phyloP scores from a whole-genome alignment of 2,113 vertebrate genomes.

The Empidonax traillii region DNA sequence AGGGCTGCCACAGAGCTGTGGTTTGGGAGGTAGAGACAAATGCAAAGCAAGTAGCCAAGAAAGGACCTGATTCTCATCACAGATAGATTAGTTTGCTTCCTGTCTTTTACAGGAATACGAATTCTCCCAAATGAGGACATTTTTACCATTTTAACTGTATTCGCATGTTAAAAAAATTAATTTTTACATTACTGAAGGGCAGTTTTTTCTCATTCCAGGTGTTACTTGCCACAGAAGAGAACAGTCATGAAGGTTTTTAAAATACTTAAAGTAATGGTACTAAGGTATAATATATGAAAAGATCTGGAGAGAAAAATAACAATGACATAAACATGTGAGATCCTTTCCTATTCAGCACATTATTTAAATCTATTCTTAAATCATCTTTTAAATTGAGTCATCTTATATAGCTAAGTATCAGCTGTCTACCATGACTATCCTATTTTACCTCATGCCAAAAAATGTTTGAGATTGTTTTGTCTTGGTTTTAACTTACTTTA shows the following conservation, averaged over 20 bases:
- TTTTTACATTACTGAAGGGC: background rate
- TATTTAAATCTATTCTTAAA: background rate
- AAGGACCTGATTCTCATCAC: background rate
- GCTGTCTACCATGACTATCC: background rate
- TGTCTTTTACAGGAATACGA: background rate
- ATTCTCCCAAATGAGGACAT: background rate
- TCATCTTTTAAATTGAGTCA: background rate
- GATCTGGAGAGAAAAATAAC: background rate
- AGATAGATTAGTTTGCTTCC: background rate
- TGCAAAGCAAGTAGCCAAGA: background rate
- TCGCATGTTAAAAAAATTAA: background rate
- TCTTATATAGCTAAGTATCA: background rate
- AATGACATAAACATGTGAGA: background rate
- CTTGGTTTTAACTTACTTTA: background rate
- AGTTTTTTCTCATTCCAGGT: background rate
- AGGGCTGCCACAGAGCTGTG: background rate
- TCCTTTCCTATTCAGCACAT: background rate
- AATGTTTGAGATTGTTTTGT: background rate
- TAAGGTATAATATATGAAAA: background rate
- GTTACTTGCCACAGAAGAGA: background rate
- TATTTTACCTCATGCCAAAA: background rate
- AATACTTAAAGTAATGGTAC: background rate
- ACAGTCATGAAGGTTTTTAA: background rate
- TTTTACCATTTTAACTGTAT: background rate
- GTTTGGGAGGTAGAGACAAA: background rate